Conservation (phyloP, 2,113 vertebrate genomes). For the Petrocephalus zakoni region DNA sequence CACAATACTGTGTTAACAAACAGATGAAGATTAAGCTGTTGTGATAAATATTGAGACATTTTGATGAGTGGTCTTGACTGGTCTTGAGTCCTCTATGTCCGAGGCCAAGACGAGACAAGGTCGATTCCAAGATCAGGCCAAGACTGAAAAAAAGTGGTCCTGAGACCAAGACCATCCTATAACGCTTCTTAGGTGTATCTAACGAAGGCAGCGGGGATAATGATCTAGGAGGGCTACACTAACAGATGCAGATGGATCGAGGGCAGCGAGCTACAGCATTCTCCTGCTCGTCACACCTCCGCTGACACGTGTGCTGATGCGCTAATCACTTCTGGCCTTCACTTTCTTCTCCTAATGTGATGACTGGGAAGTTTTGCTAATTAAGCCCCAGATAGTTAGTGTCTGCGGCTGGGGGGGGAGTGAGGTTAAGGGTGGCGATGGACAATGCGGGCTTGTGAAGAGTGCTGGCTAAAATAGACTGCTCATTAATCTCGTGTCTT, state of each 20-base stretch:
- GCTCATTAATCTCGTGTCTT: background rate
- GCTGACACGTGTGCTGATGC: conserved; percentile 23
- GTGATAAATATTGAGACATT: no score
- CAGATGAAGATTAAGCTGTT: no score
- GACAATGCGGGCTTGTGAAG: background rate
- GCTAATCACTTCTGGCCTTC: conserved; percentile 26
- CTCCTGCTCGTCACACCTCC: background rate
- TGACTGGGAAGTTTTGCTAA: conserved; percentile 30
- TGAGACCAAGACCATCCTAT: background rate
- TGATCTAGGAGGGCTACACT: background rate
- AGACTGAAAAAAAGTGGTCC: background rate
- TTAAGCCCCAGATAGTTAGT: conserved; percentile 27
- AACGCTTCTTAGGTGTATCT: background rate
- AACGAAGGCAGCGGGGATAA: background rate
- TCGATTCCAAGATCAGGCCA: no score
- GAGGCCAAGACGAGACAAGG: no score
- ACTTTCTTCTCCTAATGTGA: conserved; percentile 25
- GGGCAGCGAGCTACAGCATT: background rate
- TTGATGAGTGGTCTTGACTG: no score
- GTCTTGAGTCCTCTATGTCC: no score
- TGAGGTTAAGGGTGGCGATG: conserved; percentile 5
- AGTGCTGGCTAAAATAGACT: conserved; percentile 12
- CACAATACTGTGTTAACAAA: no score
- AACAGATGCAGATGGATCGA: background rate
- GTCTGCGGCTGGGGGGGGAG: background rate